Evolutionary conservation across 2,113 vertebrate genomes (phyloP).

Genomic region (Rutilus rutilus): DNA sequence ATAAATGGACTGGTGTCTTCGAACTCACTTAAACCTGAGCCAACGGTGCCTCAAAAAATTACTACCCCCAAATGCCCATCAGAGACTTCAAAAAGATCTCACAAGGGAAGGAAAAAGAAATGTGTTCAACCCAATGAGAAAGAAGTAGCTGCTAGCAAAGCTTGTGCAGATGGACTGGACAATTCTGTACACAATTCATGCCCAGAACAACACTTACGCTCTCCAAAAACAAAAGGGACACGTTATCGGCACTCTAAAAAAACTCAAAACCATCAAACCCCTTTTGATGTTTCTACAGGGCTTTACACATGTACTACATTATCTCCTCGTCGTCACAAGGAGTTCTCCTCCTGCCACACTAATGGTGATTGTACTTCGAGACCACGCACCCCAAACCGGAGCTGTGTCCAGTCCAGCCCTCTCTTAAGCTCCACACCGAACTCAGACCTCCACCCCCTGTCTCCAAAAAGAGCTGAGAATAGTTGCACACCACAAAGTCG

Average conservation of each 20-base stretch:
- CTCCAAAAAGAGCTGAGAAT: background rate
- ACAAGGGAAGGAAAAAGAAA: constrained; percentile 8
- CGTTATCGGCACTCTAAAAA: background rate
- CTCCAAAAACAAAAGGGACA: constrained; percentile 12
- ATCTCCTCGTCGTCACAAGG: background rate
- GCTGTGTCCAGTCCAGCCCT: background rate
- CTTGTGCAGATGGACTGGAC: background rate
- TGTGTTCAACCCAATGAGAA: background rate
- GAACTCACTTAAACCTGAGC: background rate
- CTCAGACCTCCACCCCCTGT: constrained; percentile 8
- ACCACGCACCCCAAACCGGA: constrained; percentile 53
- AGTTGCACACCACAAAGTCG: background rate
- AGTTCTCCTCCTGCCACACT: background rate
- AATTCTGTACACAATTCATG: background rate
- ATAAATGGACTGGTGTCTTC: background rate
- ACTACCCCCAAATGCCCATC: background rate
- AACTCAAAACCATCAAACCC: background rate
- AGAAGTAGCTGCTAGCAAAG: background rate
- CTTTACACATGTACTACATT: constrained; percentile 39
- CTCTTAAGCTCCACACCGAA: constrained; percentile 60
- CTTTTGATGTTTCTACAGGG: background rate
- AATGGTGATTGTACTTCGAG: background rate
- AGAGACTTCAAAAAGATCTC: background rate
- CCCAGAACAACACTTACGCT: background rate
- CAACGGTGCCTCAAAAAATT: background rate